Evolutionary conservation across 2,113 vertebrate species (phyloP), one percentile per base, ranked within the genome.

Genomic region (Genyomyrus donnyi): DNA sequence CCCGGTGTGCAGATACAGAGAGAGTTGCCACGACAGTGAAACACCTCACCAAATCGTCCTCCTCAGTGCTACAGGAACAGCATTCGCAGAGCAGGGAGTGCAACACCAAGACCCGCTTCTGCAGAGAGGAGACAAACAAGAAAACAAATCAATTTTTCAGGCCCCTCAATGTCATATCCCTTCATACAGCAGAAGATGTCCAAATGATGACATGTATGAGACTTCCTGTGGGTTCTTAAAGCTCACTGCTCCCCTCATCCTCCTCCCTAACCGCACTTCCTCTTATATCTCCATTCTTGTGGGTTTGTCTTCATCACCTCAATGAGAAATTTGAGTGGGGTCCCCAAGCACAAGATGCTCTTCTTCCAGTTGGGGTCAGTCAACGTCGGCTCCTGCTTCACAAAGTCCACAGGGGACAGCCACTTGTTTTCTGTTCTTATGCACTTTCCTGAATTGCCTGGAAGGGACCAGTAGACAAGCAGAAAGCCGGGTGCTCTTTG

Each of bases 351-450:
- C 35, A 35, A 11, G 91, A 95, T 95, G 85, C 93, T 91, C 89
- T 86, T 95, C 92, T 17, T 95, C 95, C 95, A 96, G 80, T 15
- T 48, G 70, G 8, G 5, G 0, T 93, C 50, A 0, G 56, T 31
- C 2, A 1, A 74, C 49, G 2, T 0, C 0, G 15, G 39, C 0
- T 90, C 93, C 88, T 84, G 46, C 3, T n/a, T 89, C 3, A 93
- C 11, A 87, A 96, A 95, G 39, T 95, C 93, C 31, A 27, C 19
- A 0, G 94, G 95, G 35, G 85, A 95, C 91, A 96, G 45, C 96
- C 96, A 96, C 24, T 70, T 53, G 0, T 27, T 85, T 74, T 94
- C 94, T 0, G 94, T 96, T 0, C 95, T 94, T 58, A 96, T 94
- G 74, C 95, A 93, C 89, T 93, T 95, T 66, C 94, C 93, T 1